Conservation (phyloP, 2,797 vertebrate genomes). For the Lacerta bilineata region DNA sequence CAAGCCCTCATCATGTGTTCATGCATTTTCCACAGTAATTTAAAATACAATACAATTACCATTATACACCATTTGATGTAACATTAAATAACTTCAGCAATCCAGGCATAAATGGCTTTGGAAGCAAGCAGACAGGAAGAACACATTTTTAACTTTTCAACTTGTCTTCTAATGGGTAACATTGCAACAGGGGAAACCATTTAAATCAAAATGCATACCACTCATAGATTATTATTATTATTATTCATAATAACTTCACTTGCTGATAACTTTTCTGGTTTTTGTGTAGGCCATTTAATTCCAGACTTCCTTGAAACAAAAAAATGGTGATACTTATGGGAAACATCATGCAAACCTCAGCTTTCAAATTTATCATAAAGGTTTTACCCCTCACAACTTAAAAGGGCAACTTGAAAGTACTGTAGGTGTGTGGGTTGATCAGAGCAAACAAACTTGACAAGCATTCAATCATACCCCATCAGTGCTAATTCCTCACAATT, state of each 20-base stretch:
- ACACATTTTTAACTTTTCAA: background rate
- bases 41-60: too few relatives aligned
- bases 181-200: background rate
- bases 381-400: background rate
- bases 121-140: background rate
- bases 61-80: too few relatives aligned
- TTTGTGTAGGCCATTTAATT: background rate
- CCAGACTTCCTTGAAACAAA: background rate
- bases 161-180: background rate
- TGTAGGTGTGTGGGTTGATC: background rate
- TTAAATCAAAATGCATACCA: background rate
- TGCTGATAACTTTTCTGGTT: background rate
- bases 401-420: background rate
- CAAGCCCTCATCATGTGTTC: too few relatives aligned
- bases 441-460: slow-evolving; percentile 4
- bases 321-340: background rate
- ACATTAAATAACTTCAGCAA: too few relatives aligned
- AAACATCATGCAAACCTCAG: background rate
- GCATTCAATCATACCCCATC: background rate
- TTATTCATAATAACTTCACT: background rate
- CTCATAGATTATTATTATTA: background rate
- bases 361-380: background rate
- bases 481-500: background rate
- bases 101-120: background rate
- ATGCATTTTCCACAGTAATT: too few relatives aligned